Evolutionary conservation across 2,888 invertebrate species (phyloP).

Genomic region (Andricus quercusramuli): DNA sequence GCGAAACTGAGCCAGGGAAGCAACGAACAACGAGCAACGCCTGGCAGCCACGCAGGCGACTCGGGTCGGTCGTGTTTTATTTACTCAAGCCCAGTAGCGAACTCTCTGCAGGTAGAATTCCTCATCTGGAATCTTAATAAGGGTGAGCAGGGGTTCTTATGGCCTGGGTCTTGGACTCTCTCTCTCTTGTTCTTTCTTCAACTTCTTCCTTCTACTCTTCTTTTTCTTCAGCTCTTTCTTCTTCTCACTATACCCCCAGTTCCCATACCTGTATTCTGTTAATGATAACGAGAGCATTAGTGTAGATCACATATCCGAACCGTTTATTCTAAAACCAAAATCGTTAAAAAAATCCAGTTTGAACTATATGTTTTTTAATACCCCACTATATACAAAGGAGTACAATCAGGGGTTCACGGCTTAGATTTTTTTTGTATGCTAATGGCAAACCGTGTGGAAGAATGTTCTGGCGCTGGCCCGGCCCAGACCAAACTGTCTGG

Average conservation of each 20-base stretch:
- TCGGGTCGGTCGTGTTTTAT: slow-evolving; percentile 75
- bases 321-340: background rate
- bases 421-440: too few species aligned
- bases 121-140: slow-evolving; percentile 78
- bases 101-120: slow-evolving; percentile 77
- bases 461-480: too few species aligned
- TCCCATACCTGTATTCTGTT: background rate
- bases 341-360: background rate
- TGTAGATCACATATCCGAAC: background rate
- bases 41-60: slow-evolving; percentile 65
- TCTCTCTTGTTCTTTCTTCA: slow-evolving; percentile 1
- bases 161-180: background rate
- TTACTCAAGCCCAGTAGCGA: slow-evolving; percentile 78
- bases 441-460: too few species aligned
- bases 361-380: background rate
- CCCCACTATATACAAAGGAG: background rate
- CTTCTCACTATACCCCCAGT: background rate
- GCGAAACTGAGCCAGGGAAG: slow-evolving; percentile 29
- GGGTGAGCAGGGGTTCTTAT: slow-evolving; percentile 76
- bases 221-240: slow-evolving; percentile 25
- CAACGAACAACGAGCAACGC: slow-evolving; percentile 51
- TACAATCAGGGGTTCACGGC: background rate
- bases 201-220: slow-evolving; percentile 35
- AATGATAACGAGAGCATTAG: background rate
- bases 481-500: too few species aligned